Evolutionary conservation across 2,888 invertebrate species (phyloP), one percentile per base, ranked within the genome.

Genomic region (Frankliniella fusca): DNA sequence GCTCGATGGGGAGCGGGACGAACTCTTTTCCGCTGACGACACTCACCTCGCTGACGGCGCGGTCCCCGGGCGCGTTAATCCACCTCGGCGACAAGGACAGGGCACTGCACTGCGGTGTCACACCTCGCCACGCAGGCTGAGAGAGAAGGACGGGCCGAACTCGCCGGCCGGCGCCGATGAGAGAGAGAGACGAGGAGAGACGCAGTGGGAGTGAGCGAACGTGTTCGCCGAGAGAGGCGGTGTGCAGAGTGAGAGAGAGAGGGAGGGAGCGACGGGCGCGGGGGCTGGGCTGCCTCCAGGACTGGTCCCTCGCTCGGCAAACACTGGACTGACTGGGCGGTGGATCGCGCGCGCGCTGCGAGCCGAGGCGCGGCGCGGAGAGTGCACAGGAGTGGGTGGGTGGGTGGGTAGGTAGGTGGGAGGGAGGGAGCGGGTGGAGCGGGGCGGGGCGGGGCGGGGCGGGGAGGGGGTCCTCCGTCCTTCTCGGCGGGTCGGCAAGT

Each of bases 401-500:
- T 79, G 54, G 54, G 70, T n/a, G 49, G 28, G 49, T 65, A 38
- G 50, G 80, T 15, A 50, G 54, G 38, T 3, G 38, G 38, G 38
- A 38, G 38, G 38, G 38, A 38, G 38, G 38, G 38, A 2, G 38
- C 38, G 38, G 38, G 61, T 18, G 61, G 70, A n/a, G 70, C 70
- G 70, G 70, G 70, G 23, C n/a, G 18, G 61, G 61, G 70, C 70
- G 23, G 23, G 70, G 70, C 23, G 8, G 70, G n/a, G 70, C 70
- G 27, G 54, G 54, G 54, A 27, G 11, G 70, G 70, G 70, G 27
- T 76, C 70, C 27, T 76, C 70, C 10, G 27, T 76, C 70, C 27
- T 76, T 27, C 70, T 11, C 70, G 27, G 70, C 70, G 70, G 70
- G 23, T 76, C 27, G 70, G 70, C 70, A 76, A 76, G 70, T 76